Evolutionary conservation across 1,140 invertebrate species (phyloP), one percentile per base, ranked within the genome.

Genomic region (Temnothorax longispinosus): DNA sequence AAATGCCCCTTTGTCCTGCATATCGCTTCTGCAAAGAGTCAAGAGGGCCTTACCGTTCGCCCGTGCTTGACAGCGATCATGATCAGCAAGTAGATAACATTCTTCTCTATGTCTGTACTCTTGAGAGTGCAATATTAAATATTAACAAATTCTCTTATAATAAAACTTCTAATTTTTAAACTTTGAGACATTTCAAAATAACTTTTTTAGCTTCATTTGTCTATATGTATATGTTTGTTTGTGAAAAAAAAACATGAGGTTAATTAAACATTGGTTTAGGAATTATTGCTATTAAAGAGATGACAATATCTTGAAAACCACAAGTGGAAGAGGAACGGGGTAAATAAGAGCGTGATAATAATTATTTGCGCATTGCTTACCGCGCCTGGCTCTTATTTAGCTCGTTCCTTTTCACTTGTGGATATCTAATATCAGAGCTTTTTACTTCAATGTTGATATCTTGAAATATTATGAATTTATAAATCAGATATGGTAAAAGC

Each of bases 21-120:
- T 81, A 81, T 69, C 38, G 3, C 15, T 50, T 80, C 8, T 81
- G 50, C 27, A 78, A 2, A 1, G 32, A 81, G 58, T 44, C 27
- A 11, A 50, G 18, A 44, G 7, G 4, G 7, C 47, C 65, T 71
- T 58, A 71, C 11, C 13, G 35, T 69, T 32, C 35, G 4, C 58
- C 75, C 38, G 13, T 35, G 15, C 38, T 13, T 38, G 38, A 71
- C n/a, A 21, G 27, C 21, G 15, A 56, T 67, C 47, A 35, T 18
- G 77, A 56, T 54, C 65, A 81, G 13, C 77, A 81, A 71, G 78
- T 81, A 81, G 47, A 58, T 77, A 18, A 21, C 32, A 75, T 38
- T 44, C 11, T 65, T 11, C 38, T 21, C 4, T 21, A 44, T 44
- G 0, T 41, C 10, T n/a, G 1, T 38, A 44, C 5, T 44, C 38